Evolutionary conservation across 1,140 invertebrate genomes (phyloP).

Genomic region (Eurosta solidaginis): DNA sequence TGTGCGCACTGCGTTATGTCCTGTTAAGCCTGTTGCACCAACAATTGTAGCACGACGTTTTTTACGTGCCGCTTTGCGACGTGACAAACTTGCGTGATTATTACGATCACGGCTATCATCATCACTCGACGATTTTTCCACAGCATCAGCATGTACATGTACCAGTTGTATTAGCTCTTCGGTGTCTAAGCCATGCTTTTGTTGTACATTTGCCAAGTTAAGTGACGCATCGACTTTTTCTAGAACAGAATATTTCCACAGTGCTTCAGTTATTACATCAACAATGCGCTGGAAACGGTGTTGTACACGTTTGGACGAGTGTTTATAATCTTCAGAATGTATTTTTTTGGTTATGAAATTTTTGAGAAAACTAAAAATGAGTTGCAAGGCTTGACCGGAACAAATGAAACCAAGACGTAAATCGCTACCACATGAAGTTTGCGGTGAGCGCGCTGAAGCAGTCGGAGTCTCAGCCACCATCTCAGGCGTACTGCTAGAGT

Average conservation of each 20-base stretch:
- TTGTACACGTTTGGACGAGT: constrained; percentile 40
- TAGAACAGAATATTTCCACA: constrained; percentile 51
- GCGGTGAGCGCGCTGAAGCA: constrained; percentile 17
- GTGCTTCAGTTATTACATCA: constrained; percentile 48
- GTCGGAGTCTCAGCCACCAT: constrained; percentile 24
- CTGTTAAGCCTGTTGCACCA: constrained; percentile 33
- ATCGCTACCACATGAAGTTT: not conserved
- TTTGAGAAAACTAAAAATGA: constrained; percentile 49
- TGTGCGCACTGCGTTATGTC: not conserved
- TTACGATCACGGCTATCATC: constrained; percentile 51
- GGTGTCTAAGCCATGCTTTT: constrained; percentile 39
- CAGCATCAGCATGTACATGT: constrained; percentile 42
- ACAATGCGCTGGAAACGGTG: constrained; percentile 45
- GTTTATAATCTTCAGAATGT: constrained; percentile 52
- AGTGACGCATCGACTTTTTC: constrained; percentile 50
- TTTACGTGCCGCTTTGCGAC: constrained; percentile 43
- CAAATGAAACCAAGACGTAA: constrained; percentile 53
- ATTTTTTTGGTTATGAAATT: constrained; percentile 51
- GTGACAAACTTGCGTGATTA: constrained; percentile 43
- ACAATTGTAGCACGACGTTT: constrained; percentile 48
- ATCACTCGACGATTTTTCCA: constrained; percentile 52
- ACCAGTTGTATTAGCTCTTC: constrained; percentile 49
- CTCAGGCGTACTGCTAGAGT: constrained; percentile 31
- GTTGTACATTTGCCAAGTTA: constrained; percentile 29
- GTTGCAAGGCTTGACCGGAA: constrained; percentile 38